Conservation (phyloP, 2,797 vertebrate genomes). For the Helicolenus hilgendorfi region DNA sequence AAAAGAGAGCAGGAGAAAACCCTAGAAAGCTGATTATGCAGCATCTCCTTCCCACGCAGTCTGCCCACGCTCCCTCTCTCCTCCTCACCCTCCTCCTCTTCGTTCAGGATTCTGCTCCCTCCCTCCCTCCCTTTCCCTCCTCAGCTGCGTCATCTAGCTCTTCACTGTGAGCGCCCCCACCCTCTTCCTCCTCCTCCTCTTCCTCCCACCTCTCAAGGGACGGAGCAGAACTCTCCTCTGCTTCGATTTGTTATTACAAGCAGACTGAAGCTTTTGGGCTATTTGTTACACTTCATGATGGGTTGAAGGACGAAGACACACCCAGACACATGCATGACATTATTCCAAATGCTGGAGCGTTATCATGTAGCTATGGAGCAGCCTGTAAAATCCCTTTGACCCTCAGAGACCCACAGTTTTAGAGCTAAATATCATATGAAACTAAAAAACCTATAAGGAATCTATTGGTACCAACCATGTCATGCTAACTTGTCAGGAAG, state of each 20-base stretch:
- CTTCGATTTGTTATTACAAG: constrained; percentile 40
- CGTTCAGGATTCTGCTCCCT: constrained; percentile 69
- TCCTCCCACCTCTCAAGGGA: constrained; percentile 65
- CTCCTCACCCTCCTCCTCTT: constrained; percentile 39
- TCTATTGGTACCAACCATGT: too few relatives aligned
- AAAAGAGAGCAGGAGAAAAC: constrained; percentile 69
- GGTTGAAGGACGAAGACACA: constrained; percentile 45
- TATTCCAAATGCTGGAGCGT: constrained; percentile 4
- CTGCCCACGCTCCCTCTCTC: constrained; percentile 77
- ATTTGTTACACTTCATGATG: constrained; percentile 45
- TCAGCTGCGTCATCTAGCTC: constrained; percentile 79
- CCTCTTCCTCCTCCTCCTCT: constrained; percentile 26
- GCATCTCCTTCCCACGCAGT: constrained; percentile 83
- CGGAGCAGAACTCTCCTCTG: constrained; percentile 43
- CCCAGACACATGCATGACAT: constrained; percentile 37
- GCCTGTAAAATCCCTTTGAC: background rate
- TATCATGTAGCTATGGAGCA: too few relatives aligned
- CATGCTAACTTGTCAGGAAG: too few relatives aligned
- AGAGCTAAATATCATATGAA: too few relatives aligned
- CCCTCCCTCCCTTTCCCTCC: constrained; percentile 33
- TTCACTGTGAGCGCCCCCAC: constrained; percentile 4
- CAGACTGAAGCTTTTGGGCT: constrained; percentile 49
- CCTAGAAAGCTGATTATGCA: constrained; percentile 86
- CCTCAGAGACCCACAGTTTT: too few relatives aligned
- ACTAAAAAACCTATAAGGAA: too few relatives aligned